Percentiles rank a stretch among this genome's conserved stretches.
Evolutionary conservation across 1,140 invertebrate species (phyloP).

Genomic region (Carposina sasakii): DNA sequence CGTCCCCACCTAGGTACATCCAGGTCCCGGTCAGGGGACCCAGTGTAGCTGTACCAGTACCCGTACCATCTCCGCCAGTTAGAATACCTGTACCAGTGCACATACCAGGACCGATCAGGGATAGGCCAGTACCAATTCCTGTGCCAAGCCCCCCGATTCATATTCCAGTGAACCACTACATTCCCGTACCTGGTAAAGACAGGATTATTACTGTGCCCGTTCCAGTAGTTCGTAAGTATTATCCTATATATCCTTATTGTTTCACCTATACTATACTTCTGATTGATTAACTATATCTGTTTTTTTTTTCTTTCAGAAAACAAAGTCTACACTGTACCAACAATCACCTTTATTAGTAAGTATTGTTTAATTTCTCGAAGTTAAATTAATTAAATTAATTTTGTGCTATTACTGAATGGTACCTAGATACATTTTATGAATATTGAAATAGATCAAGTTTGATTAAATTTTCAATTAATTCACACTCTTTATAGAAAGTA

Average conservation of each 20-base stretch:
- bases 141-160: slow-evolving; percentile 39
- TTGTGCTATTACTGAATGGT: background rate
- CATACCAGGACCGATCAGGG: slow-evolving; percentile 24
- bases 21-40: no score
- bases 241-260: slow-evolving; percentile 3
- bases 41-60: slow-evolving; percentile 28
- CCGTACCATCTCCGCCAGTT: slow-evolving; percentile 13
- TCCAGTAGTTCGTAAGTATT: slow-evolving; percentile 21
- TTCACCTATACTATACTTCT: no score
- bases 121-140: slow-evolving; percentile 40
- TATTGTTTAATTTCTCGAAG: background rate
- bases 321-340: slow-evolving; percentile 35
- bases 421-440: no score
- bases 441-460: no score
- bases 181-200: slow-evolving; percentile 32
- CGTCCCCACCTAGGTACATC: slow-evolving; percentile 34
- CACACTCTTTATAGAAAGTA: no score
- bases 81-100: slow-evolving; percentile 18
- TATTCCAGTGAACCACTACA: slow-evolving; percentile 35
- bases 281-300: no score
- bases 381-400: background rate
- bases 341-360: slow-evolving; percentile 46
- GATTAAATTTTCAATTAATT: no score
- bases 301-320: no score
- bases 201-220: slow-evolving; percentile 36